phyloP scores from a whole-genome alignment of 2,888 invertebrate species.

The Andrena praecox region DNA sequence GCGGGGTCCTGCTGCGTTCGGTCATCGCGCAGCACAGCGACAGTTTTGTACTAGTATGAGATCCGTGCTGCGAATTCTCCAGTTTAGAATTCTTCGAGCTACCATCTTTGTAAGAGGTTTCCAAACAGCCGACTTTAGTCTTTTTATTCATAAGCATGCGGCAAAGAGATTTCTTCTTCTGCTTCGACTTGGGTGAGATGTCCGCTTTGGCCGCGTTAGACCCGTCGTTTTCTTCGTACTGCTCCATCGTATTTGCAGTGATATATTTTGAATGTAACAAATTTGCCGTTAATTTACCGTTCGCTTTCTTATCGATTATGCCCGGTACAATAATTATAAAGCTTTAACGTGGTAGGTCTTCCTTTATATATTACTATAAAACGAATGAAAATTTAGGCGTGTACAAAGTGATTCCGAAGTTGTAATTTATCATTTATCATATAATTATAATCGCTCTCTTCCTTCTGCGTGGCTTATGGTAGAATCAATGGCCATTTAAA shows the following conservation, averaged over 20 bases:
- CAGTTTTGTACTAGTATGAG: conserved; percentile 81
- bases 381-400: conserved; percentile 17
- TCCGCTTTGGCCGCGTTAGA: conserved; percentile 68
- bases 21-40: conserved; percentile 85
- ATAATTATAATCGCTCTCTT: conserved; percentile 1
- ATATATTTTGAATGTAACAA: conserved; percentile 32
- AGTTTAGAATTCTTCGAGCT: conserved; percentile 76
- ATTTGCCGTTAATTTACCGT: conserved; percentile 37
- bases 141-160: conserved; percentile 83
- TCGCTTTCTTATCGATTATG: neutral
- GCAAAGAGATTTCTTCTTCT: conserved; percentile 83
- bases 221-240: conserved; percentile 70
- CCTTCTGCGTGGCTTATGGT: neutral
- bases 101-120: conserved; percentile 76
- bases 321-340: neutral
- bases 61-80: conserved; percentile 80
- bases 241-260: conserved; percentile 75
- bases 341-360: neutral
- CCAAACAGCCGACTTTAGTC: conserved; percentile 83
- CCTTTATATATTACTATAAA: conserved; percentile 8
- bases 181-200: conserved; percentile 80
- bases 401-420: conserved; percentile 11
- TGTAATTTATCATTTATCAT: neutral
- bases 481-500: conserved; percentile 5
- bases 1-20: conserved; percentile 83